Percentiles rank a stretch among this genome's conserved stretches.
phyloP scores from a whole-genome alignment of 2,797 vertebrate species.

The Pempheris klunzingeri region DNA sequence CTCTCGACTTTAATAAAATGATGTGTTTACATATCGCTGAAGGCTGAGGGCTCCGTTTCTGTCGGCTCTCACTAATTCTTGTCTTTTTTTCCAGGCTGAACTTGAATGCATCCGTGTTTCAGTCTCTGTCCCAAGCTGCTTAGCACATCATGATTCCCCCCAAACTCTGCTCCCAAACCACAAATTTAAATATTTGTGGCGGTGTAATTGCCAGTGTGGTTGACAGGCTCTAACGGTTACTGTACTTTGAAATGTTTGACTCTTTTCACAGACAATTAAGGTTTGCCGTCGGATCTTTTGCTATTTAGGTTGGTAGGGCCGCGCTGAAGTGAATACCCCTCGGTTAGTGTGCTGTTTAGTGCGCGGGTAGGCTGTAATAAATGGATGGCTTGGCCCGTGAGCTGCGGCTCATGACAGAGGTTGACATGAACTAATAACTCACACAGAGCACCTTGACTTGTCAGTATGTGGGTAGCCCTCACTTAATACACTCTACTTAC shows the following conservation, averaged over 20 bases:
- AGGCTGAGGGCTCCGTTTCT: slow-evolving; percentile 64
- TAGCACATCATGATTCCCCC: slow-evolving; percentile 69
- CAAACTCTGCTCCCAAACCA: slow-evolving; percentile 71
- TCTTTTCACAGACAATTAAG: slow-evolving; percentile 81
- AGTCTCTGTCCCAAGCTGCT: slow-evolving; percentile 55
- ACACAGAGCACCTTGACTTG: slow-evolving; percentile 60
- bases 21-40: slow-evolving; percentile 77
- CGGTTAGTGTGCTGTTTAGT: slow-evolving; percentile 64
- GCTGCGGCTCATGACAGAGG: slow-evolving; percentile 51
- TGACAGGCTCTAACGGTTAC: slow-evolving; percentile 74
- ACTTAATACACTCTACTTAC: slow-evolving; percentile 48
- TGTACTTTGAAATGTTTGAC: slow-evolving; percentile 77
- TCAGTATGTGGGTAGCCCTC: slow-evolving; percentile 64
- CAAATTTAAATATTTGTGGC: slow-evolving; percentile 84
- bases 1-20: slow-evolving; percentile 69
- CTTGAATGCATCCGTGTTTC: slow-evolving; percentile 57
- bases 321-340: slow-evolving; percentile 61
- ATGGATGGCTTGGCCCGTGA: slow-evolving; percentile 55
- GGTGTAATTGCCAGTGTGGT: slow-evolving; percentile 75
- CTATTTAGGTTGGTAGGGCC: slow-evolving; percentile 64
- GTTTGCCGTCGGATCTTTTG: slow-evolving; percentile 69
- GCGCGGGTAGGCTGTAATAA: slow-evolving; percentile 43
- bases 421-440: slow-evolving; percentile 68
- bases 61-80: slow-evolving; percentile 42
- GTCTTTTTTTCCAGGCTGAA: slow-evolving; percentile 35